Evolutionary conservation across 2,888 invertebrate species (phyloP).

Genomic region (Galerucella pusilla): DNA sequence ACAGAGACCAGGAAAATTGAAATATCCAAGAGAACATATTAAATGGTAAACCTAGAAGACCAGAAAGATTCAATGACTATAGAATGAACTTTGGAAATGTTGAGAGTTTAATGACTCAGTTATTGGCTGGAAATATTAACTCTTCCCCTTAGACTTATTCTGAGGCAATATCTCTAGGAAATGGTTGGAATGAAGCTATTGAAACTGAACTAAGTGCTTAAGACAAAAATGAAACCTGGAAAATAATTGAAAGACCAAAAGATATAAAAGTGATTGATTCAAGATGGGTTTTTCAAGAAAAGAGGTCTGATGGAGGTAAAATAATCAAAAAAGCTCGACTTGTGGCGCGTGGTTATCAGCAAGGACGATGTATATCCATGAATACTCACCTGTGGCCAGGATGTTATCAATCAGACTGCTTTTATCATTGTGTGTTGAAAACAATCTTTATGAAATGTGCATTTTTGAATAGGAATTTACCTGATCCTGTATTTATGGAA

Average conservation of each 20-base stretch:
- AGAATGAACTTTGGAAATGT: slow-evolving; percentile 28
- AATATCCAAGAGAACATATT: not conserved
- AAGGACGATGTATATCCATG: not conserved
- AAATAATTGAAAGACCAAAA: slow-evolving; percentile 19
- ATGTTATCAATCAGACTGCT: slow-evolving; percentile 15
- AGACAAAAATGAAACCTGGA: slow-evolving; percentile 36
- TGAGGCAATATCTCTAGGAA: slow-evolving; percentile 31
- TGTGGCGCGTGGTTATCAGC: not conserved
- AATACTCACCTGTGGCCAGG: not conserved
- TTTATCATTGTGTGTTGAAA: slow-evolving; percentile 21
- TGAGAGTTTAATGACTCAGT: slow-evolving; percentile 26
- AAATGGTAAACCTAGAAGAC: not conserved
- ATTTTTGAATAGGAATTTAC: slow-evolving; percentile 28
- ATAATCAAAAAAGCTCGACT: not conserved
- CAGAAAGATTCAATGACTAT: slow-evolving; percentile 35
- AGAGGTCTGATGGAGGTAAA: slow-evolving; percentile 6
- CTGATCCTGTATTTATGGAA: slow-evolving; percentile 30
- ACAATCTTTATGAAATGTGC: slow-evolving; percentile 28
- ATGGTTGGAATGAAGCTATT: slow-evolving; percentile 1
- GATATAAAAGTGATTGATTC: slow-evolving; percentile 26
- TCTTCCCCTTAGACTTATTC: slow-evolving; percentile 12
- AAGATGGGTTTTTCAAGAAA: slow-evolving; percentile 33
- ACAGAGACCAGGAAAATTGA: not conserved
- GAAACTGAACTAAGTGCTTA: slow-evolving; percentile 29
- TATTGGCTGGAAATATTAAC: slow-evolving; percentile 26